phyloP scores from a whole-genome alignment of 1,140 invertebrate genomes.

The Stegodyphus dumicola region DNA sequence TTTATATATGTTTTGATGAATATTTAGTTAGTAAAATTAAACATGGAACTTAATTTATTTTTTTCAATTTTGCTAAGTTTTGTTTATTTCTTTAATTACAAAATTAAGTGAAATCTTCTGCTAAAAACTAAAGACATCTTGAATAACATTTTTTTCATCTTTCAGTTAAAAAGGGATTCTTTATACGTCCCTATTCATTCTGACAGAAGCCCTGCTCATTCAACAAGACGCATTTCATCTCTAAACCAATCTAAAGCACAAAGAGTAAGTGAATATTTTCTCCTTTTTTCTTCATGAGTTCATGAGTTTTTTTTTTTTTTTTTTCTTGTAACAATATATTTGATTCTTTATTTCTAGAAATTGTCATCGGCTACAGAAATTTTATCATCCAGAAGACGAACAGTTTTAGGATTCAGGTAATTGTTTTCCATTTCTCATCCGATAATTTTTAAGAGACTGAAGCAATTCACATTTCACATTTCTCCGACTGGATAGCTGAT shows the following conservation, averaged over 20 bases:
- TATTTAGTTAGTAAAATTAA: no score
- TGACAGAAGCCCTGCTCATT: conserved; percentile 13
- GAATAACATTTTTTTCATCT: not conserved
- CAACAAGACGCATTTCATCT: conserved; percentile 4
- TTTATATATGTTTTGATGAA: no score
- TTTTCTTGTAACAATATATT: not conserved
- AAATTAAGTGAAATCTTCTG: no score
- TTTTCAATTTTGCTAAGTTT: no score
- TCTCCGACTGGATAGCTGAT: no score
- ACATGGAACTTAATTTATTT: no score
- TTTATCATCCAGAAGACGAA: conserved; percentile 54
- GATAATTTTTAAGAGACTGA: not conserved
- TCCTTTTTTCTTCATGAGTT: not conserved
- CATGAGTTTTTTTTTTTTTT: not conserved
- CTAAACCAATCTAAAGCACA: conserved; percentile 25
- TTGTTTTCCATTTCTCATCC: not conserved
- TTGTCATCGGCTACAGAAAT: conserved; percentile 35
- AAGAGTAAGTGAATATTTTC: conserved; percentile 22
- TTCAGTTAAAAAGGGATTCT: conserved; percentile 23
- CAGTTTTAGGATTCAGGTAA: conserved; percentile 57
- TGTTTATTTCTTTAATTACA: no score
- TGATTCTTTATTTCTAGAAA: conserved; percentile 20
- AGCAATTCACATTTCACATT: no score
- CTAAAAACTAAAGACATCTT: not conserved
- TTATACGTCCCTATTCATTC: conserved; percentile 33